Evolutionary conservation across 2,888 invertebrate species (phyloP), one percentile per base, ranked within the genome.

Genomic region (Xestoiulus laeticollis): DNA sequence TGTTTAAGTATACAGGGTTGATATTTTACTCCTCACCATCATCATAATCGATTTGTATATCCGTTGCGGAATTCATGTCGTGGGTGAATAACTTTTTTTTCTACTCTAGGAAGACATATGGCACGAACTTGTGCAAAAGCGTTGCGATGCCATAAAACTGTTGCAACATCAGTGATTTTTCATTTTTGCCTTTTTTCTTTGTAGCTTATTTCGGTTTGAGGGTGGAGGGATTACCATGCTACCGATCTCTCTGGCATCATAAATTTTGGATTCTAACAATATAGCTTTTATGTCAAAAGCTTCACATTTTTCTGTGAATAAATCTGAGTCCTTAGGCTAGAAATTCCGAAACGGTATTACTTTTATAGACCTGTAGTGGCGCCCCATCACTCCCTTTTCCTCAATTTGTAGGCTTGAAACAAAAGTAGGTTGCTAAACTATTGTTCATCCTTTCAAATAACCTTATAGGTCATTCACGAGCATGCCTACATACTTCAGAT

Each of bases 31-130:
- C 59, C 16, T 59, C 59, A 59, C 59, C 59, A 59, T 59, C 22
- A 22, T 59, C 59, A 59, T 59, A 59, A 59, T 59, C 59, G 59
- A 59, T 59, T 59, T 59, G 59, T 59, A 22, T 59, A 59, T 59
- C 59, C 59, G 22, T 59, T 59, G 22, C 22, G 59, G 59, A 59
- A 59, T 59, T n/a, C 59, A 59, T 59, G 22, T 59, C 59, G 59
- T 59, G 59, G 59, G 59, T 59, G 59, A 59, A 59, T 22, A 59
- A n/a, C 5, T 22, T 22, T 59, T n/a, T 59, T 59, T 4, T 22
- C 59, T 22, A 8, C 59, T 0, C n/a, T n/a, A n/a, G 16, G 19
- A 19, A 59, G 59, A 59, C 59, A 59, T 59, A 59, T 22, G 59
- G 59, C 22, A n/a, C 22, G 22, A 59, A 59, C n/a, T 59, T 59